A percentile compares a stretch with the other conserved stretches of the same genome.
Conservation (phyloP, 1,140 invertebrate genomes). For the Laodelphax striatellus region DNA sequence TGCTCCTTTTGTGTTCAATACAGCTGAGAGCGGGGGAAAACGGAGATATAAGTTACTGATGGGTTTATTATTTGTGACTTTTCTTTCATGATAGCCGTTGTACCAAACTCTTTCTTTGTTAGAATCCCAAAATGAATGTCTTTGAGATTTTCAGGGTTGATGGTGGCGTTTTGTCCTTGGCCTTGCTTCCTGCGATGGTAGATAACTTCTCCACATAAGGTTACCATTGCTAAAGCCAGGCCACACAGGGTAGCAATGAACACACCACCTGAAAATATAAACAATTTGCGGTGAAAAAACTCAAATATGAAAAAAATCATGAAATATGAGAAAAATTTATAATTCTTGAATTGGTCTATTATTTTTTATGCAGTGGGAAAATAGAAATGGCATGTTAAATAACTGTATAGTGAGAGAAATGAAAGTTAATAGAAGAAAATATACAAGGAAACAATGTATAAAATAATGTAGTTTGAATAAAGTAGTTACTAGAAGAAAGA, state of each 20-base stretch:
- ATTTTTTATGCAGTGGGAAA: too few relatives aligned
- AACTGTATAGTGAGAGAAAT: too few relatives aligned
- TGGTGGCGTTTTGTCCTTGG: conserved; percentile 1
- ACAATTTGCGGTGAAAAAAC: too few relatives aligned
- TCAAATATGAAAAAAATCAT: too few relatives aligned
- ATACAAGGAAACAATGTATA: too few relatives aligned
- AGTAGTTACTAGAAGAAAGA: too few relatives aligned
- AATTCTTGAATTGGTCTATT: too few relatives aligned
- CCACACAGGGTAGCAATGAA: conserved; percentile 82
- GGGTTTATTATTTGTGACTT: background rate
- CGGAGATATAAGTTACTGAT: background rate
- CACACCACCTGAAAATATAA: conserved; percentile 54
- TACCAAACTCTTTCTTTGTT: background rate
- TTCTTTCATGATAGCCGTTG: background rate
- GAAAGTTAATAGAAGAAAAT: too few relatives aligned
- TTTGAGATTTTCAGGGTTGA: conserved; percentile 45
- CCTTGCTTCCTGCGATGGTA: conserved; percentile 56
- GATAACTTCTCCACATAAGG: conserved; percentile 63
- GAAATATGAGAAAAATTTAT: background rate
- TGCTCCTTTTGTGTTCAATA: background rate
- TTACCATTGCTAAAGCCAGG: conserved; percentile 66
- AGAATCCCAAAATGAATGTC: conserved; percentile 30
- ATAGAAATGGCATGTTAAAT: too few relatives aligned
- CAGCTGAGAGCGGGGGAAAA: background rate
- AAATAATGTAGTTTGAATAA: too few relatives aligned